Evolutionary conservation across 1,140 invertebrate species (phyloP).

Genomic region (Lepidotrigona ventralis): DNA sequence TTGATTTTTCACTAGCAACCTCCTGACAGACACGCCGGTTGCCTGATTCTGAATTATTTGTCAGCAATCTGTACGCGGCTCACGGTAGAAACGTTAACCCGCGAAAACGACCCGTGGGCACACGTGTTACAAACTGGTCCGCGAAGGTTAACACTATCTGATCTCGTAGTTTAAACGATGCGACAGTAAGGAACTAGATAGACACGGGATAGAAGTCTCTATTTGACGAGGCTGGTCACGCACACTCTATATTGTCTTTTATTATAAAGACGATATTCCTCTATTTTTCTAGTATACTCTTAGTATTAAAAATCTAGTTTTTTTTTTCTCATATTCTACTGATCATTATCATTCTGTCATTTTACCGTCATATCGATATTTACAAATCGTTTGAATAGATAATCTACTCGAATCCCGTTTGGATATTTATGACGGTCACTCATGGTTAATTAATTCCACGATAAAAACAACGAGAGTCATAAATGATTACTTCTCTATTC

Average conservation of each 20-base stretch:
- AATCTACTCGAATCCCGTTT: neutral
- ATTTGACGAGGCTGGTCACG: neutral
- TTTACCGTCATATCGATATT: neutral
- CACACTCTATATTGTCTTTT: neutral
- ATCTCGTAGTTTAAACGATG: slow-evolving; percentile 5
- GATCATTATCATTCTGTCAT: neutral
- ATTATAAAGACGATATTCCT: neutral
- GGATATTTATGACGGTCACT: neutral
- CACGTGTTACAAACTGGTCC: slow-evolving; percentile 30
- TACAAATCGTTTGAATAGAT: neutral
- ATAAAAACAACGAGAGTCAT: neutral
- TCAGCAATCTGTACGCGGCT: slow-evolving; percentile 33
- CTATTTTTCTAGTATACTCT: neutral
- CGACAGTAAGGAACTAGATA: slow-evolving; percentile 14
- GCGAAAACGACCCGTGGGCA: slow-evolving; percentile 33
- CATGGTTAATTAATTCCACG: neutral
- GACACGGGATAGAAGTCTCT: slow-evolving; percentile 16
- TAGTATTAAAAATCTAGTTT: neutral
- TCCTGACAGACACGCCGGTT: neutral
- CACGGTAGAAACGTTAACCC: slow-evolving; percentile 31
- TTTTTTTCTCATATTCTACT: neutral
- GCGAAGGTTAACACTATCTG: slow-evolving; percentile 40
- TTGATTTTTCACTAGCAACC: slow-evolving; percentile 27
- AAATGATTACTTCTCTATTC: neutral
- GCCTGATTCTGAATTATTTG: slow-evolving; percentile 51